Conservation (phyloP, 2,797 vertebrate species). For the Choloepus didactylus region DNA sequence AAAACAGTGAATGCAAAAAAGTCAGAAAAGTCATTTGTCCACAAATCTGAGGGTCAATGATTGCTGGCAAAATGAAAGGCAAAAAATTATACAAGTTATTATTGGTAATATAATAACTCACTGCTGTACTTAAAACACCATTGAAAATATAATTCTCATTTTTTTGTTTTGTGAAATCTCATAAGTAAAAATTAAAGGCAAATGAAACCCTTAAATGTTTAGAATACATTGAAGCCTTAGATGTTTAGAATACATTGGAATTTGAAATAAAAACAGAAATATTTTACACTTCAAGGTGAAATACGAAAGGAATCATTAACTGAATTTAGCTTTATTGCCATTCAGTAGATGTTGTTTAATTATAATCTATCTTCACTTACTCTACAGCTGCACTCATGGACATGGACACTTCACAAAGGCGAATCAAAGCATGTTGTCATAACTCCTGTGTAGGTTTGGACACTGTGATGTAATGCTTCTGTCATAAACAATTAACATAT, state of each 20-base stretch:
- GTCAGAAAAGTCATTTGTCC: not conserved
- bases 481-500: not conserved
- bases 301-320: not conserved
- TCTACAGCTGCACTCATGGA: not conserved
- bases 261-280: constrained; percentile 28
- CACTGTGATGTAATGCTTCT: not conserved
- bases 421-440: not conserved
- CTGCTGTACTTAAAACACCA: not conserved
- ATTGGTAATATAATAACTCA: not conserved
- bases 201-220: not conserved
- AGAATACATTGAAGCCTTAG: not conserved
- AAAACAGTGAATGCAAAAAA: not conserved
- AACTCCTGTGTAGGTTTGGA: not conserved
- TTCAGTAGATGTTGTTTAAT: not conserved
- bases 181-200: not conserved
- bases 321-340: not conserved
- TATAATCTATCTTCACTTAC: not conserved
- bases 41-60: not conserved
- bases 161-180: not conserved
- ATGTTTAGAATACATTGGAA: not conserved
- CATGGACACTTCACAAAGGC: not conserved
- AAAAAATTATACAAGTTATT: not conserved
- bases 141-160: not conserved
- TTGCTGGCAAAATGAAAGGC: not conserved
- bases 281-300: not conserved